Evolutionary conservation across 2,113 vertebrate genomes (phyloP).

Genomic region (Triplophysa rosa): DNA sequence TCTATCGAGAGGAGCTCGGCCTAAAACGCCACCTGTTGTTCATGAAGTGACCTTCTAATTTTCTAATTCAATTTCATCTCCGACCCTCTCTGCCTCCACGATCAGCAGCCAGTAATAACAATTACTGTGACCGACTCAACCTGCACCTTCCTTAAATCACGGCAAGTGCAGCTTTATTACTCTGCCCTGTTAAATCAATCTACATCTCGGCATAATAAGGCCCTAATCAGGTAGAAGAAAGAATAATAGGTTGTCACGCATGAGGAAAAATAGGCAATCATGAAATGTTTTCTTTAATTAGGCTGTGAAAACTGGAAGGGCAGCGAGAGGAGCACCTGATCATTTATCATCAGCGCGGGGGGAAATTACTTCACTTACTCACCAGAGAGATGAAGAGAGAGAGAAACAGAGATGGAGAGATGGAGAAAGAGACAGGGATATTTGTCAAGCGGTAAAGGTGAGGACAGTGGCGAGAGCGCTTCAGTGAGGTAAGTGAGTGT

Average conservation of each 20-base stretch:
- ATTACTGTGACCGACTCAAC: conserved; percentile 85
- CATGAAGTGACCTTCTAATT: conserved; percentile 73
- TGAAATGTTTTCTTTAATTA: conserved; percentile 99
- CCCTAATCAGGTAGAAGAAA: conserved; percentile 99
- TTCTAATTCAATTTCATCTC: conserved; percentile 74
- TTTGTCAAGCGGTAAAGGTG: conserved; percentile 33
- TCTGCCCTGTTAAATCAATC: conserved; percentile 98
- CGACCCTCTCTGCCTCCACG: conserved; percentile 26
- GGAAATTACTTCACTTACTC: conserved; percentile 98
- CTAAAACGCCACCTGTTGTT: conserved; percentile 91
- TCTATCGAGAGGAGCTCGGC: conserved; percentile 73
- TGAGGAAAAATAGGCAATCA: conserved; percentile 99
- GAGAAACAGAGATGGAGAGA: conserved; percentile 6
- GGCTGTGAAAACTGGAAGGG: conserved; percentile 95
- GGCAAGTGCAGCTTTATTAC: conserved; percentile 98
- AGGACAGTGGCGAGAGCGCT: conserved; percentile 12
- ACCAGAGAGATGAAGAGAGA: conserved; percentile 63
- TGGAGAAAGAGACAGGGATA: not conserved
- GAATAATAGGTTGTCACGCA: conserved; percentile 99
- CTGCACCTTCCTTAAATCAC: conserved; percentile 89
- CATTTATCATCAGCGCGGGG: conserved; percentile 99
- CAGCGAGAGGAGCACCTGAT: conserved; percentile 85
- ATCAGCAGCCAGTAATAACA: conserved; percentile 74
- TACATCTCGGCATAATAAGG: conserved; percentile 99
- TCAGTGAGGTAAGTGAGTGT: conserved; percentile 8